These are phyloP conservation scores for Arrhamphus sclerolepis DNA, from an alignment of 2,797 vertebrate genomes.

Conservation along the genomic window DNA sequence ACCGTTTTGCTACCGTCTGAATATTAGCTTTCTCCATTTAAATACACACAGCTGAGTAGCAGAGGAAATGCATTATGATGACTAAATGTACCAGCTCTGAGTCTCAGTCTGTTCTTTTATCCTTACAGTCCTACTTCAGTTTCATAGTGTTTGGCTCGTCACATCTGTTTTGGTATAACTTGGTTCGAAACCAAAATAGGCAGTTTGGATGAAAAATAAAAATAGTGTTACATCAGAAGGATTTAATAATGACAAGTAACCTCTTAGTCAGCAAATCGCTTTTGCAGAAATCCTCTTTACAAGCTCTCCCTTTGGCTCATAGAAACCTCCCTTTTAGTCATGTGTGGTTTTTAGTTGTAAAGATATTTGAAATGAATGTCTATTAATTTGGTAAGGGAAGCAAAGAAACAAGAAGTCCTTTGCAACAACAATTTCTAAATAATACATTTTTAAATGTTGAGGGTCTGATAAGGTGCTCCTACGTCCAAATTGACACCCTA, in stretches of 20 bases:
- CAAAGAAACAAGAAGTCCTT: too few relatives aligned
- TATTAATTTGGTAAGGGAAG: too few relatives aligned
- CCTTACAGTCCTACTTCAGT: background rate
- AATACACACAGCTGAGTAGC: background rate
- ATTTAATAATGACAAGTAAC: constrained; percentile 62
- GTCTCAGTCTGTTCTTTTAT: background rate
- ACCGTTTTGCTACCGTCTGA: constrained; percentile 4
- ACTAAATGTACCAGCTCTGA: constrained; percentile 5
- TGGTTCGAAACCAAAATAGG: constrained; percentile 28
- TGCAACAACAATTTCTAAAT: too few relatives aligned
- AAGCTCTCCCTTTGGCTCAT: constrained; percentile 24
- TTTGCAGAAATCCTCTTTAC: constrained; percentile 70
- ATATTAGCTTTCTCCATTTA: constrained; percentile 12
- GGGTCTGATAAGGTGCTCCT: too few relatives aligned
- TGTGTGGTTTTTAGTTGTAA: background rate
- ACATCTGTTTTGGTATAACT: constrained; percentile 21
- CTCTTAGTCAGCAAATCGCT: constrained; percentile 67
- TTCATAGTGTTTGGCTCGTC: constrained; percentile 9
- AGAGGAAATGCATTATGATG: constrained; percentile 5
- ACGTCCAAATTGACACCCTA: too few relatives aligned
- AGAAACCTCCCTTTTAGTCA: constrained; percentile 15
- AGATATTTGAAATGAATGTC: too few relatives aligned
- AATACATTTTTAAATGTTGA: too few relatives aligned
- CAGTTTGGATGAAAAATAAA: constrained; percentile 54
- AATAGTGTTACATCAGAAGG: constrained; percentile 68